Evolutionary conservation across 2,797 vertebrate species (phyloP), one percentile per base, ranked within the genome.

Genomic region (Pelochelys cantorii): DNA sequence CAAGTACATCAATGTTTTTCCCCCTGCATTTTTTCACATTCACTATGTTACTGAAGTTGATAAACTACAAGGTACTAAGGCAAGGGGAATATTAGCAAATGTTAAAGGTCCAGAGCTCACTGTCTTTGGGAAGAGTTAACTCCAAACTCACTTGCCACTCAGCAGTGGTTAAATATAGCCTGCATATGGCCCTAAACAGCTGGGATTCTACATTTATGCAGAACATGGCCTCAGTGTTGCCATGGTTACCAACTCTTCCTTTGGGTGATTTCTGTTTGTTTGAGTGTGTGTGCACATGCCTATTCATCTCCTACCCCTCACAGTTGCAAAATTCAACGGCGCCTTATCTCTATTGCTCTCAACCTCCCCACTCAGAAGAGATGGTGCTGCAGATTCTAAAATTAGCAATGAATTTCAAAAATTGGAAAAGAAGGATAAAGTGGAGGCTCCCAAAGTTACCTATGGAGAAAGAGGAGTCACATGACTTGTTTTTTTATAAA

Each of bases 111-210:
- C 87, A 52, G 80, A 91, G 55, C 81, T 91, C 84, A 95, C 90
- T 91, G 93, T 85, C 55, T 87, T 91, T 79, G 13, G 48, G 92
- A 92, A 88, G 68, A 71, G 34, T 37, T 93, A 95, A 95, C 84
- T 96, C 92, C 52, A 88, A 65, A 59, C 91, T 86, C 96, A 94
- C 86, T 97, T 96, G 91, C 95, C 92, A 88, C 82, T 95, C 2
- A 3, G 83, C 56, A 2, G 80, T 81, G 89, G 14, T 13, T 97
- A 97, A 96, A 97, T 97, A 94, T 95, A 97, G 93, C 86, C 92
- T 96, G 89, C 96, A 97, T 96, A 97, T 94, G 95, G 94, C 79
- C 94, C 55, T 92, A 96, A 94, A 97, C 97, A 97, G 74, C 89
- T 92, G 77, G 74, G 96, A 90, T 96, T 97, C 96, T 90, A 95